A percentile compares a stretch with the other conserved stretches of the same genome.
These are phyloP conservation scores for Papilio aristodemus DNA, from an alignment of 1,140 invertebrate genomes.

Conservation along the genomic window DNA sequence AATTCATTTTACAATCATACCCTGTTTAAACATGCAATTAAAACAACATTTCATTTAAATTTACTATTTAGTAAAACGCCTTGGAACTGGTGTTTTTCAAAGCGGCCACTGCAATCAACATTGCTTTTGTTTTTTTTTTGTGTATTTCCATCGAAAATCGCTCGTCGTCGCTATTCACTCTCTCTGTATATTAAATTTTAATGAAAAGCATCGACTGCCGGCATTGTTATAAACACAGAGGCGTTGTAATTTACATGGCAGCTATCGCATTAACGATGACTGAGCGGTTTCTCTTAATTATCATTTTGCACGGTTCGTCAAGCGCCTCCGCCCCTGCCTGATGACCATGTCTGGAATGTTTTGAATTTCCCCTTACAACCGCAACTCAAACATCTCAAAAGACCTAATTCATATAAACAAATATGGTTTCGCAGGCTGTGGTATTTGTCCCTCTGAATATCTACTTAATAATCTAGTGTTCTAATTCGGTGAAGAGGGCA, in stretches of 20 bases:
- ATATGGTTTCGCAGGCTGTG: too few species aligned
- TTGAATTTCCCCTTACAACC: not conserved
- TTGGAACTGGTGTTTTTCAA: not conserved
- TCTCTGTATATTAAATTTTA: conserved; percentile 63
- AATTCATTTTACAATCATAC: not conserved
- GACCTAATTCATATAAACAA: not conserved
- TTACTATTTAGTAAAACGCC: conserved; percentile 1
- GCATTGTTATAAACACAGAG: conserved; percentile 67
- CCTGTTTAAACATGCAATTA: not conserved
- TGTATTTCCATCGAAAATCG: conserved; percentile 23
- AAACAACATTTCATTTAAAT: conserved; percentile 1
- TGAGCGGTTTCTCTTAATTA: conserved; percentile 78
- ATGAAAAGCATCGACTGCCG: conserved; percentile 61
- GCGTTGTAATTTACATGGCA: conserved; percentile 69
- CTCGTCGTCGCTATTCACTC: conserved; percentile 41
- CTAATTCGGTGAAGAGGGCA: too few species aligned
- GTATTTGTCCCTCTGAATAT: too few species aligned
- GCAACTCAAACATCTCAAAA: not conserved
- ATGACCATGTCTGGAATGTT: conserved; percentile 39
- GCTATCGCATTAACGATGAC: conserved; percentile 77
- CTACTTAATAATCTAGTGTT: too few species aligned
- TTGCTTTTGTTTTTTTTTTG: conserved; percentile 16
- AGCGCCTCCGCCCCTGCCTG: conserved; percentile 48
- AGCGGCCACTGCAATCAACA: conserved; percentile 5
- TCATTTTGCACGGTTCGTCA: conserved; percentile 78